These are phyloP conservation scores for Andrena bicolor DNA, from an alignment of 2,888 invertebrate genomes.

Conservation along the genomic window DNA sequence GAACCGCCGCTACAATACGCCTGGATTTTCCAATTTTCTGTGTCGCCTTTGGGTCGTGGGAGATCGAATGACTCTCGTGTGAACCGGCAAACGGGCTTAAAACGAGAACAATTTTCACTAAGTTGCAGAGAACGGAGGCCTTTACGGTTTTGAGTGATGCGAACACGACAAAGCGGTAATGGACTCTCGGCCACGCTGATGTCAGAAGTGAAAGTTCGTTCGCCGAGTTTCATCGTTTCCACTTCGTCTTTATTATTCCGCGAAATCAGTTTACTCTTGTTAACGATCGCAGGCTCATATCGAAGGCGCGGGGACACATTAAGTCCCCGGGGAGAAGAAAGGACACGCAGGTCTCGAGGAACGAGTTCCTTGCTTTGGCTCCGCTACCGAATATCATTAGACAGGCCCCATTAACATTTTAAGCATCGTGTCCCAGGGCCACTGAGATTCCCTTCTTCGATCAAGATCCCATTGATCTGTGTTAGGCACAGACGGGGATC, in stretches of 20 bases:
- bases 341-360: slow-evolving; percentile 55
- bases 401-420: slow-evolving; percentile 76
- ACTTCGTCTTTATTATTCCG: slow-evolving; percentile 53
- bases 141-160: slow-evolving; percentile 25
- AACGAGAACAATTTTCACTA: slow-evolving; percentile 64
- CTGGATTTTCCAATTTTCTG: slow-evolving; percentile 69
- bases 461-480: slow-evolving; percentile 70
- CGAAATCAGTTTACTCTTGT: slow-evolving; percentile 35
- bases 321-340: slow-evolving; percentile 17
- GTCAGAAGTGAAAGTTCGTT: slow-evolving; percentile 49
- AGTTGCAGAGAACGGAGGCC: slow-evolving; percentile 16
- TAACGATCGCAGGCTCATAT: slow-evolving; percentile 47
- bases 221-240: slow-evolving; percentile 27
- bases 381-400: slow-evolving; percentile 78
- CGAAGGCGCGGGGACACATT: slow-evolving; percentile 38
- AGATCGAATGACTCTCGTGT: slow-evolving; percentile 62
- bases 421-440: slow-evolving; percentile 70
- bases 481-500: slow-evolving; percentile 56
- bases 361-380: slow-evolving; percentile 71
- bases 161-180: slow-evolving; percentile 34
- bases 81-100: slow-evolving; percentile 60
- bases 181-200: slow-evolving; percentile 30
- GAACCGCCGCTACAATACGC: slow-evolving; percentile 64
- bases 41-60: slow-evolving; percentile 51
- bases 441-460: slow-evolving; percentile 63